Conservation (phyloP, 2,113 vertebrate species). For the Microcebus griseorufus region DNA sequence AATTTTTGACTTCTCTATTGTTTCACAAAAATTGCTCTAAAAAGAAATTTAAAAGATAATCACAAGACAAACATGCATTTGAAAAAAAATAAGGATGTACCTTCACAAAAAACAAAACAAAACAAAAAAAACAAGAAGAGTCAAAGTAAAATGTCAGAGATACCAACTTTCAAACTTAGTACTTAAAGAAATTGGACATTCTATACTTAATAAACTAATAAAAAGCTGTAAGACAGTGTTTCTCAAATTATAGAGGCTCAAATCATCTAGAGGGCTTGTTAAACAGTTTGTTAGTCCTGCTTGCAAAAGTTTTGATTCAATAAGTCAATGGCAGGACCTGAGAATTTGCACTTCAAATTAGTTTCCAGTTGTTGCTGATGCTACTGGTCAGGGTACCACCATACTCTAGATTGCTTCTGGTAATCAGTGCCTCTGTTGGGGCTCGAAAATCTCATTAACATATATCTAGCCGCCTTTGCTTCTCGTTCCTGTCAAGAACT, state of each 20-base stretch:
- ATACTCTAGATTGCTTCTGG: background rate
- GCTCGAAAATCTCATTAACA: background rate
- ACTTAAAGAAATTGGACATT: too few relatives aligned
- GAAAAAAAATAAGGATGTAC: too few relatives aligned
- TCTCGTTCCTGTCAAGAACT: background rate
- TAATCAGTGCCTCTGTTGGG: background rate
- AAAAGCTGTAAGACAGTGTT: background rate
- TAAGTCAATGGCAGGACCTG: background rate
- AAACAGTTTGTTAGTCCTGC: background rate
- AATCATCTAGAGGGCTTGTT: background rate
- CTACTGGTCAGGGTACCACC: background rate
- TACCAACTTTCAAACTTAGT: too few relatives aligned
- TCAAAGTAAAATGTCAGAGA: too few relatives aligned
- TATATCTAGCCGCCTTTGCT: background rate
- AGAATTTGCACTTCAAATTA: background rate
- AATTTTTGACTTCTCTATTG: too few relatives aligned
- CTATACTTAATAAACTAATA: too few relatives aligned
- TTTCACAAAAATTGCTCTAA: too few relatives aligned
- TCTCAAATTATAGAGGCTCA: background rate
- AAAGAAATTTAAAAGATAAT: too few relatives aligned
- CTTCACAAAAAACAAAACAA: too few relatives aligned
- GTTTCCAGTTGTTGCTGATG: background rate
- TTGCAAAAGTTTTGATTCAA: background rate
- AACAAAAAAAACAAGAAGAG: too few relatives aligned
- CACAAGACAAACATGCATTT: too few relatives aligned